A percentile compares a stretch with the other conserved stretches of the same genome.
These are phyloP conservation scores for Psilanteris sp. DNA, from an alignment of 1,140 invertebrate genomes.

Conservation along the genomic window DNA sequence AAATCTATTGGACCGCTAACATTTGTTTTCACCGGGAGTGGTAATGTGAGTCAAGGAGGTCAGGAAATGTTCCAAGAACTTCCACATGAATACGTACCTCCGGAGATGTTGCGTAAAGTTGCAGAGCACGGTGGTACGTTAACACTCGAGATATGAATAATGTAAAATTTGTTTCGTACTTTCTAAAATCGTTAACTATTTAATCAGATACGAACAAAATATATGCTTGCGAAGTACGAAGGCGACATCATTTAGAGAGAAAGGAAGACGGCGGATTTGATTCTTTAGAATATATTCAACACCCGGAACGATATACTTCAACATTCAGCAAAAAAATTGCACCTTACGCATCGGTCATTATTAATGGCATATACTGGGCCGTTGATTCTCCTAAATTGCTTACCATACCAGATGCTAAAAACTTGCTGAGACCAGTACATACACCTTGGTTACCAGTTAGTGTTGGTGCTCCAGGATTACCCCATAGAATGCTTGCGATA, in stretches of 20 bases:
- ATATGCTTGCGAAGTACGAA: slow-evolving; percentile 95
- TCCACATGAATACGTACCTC: slow-evolving; percentile 98
- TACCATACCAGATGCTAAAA: slow-evolving; percentile 98
- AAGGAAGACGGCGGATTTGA: slow-evolving; percentile 96
- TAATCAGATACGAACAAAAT: slow-evolving; percentile 92
- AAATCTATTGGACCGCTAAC: slow-evolving; percentile 98
- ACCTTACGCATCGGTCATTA: slow-evolving; percentile 96
- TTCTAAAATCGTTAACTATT: slow-evolving; percentile 1
- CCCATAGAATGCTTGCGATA: slow-evolving; percentile 94
- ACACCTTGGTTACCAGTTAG: slow-evolving; percentile 95
- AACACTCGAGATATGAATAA: no score
- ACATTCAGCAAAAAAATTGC: slow-evolving; percentile 98
- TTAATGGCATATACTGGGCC: slow-evolving; percentile 99
- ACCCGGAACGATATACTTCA: slow-evolving; percentile 96
- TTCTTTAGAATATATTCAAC: slow-evolving; percentile 93
- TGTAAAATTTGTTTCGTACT: no score
- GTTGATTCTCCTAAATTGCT: slow-evolving; percentile 96
- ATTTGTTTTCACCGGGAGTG: slow-evolving; percentile 98
- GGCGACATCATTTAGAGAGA: slow-evolving; percentile 94
- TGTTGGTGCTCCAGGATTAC: slow-evolving; percentile 92
- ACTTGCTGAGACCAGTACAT: slow-evolving; percentile 90
- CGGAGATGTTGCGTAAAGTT: slow-evolving; percentile 96
- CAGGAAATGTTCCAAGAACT: slow-evolving; percentile 98
- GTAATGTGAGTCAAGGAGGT: slow-evolving; percentile 92
- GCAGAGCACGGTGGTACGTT: slow-evolving; percentile 94